phyloP scores from a whole-genome alignment of 2,113 vertebrate genomes.

The Leuciscus idus region DNA sequence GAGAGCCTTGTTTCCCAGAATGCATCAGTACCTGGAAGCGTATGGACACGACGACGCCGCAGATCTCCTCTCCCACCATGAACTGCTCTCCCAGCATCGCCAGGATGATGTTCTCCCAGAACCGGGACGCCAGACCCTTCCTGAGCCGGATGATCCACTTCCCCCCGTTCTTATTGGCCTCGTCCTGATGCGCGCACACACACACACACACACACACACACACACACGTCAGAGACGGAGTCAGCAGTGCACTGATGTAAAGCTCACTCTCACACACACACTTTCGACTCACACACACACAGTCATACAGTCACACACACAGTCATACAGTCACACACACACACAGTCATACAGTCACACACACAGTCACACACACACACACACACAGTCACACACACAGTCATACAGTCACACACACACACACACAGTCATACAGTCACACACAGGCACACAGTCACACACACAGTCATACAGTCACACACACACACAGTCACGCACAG shows the following conservation, averaged over 20 bases:
- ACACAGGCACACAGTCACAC: too few relatives aligned
- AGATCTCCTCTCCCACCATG: slow-evolving; percentile 82
- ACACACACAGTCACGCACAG: too few relatives aligned
- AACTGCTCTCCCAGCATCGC: slow-evolving; percentile 81
- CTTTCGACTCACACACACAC: too few relatives aligned
- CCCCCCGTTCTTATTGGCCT: slow-evolving; percentile 75
- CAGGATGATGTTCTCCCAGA: slow-evolving; percentile 80
- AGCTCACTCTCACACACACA: not conserved
- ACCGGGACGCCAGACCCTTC: slow-evolving; percentile 75
- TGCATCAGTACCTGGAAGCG: slow-evolving; percentile 72
- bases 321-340: too few relatives aligned
- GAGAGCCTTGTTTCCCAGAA: not conserved
- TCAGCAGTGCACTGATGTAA: too few relatives aligned
- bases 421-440: not conserved
- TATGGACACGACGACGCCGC: slow-evolving; percentile 77
- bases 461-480: slow-evolving; percentile 33
- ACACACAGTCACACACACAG: slow-evolving; percentile 39
- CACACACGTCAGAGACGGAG: slow-evolving; percentile 24
- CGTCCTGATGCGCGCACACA: slow-evolving; percentile 67
- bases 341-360: slow-evolving; percentile 22
- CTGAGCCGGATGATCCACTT: slow-evolving; percentile 79
- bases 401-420: too few relatives aligned
- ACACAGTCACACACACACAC: slow-evolving; percentile 45
- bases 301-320: slow-evolving; percentile 44
- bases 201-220: slow-evolving; percentile 61